Base-by-base conservation (phyloP, 2,888 invertebrate genomes). In the Molorchus minor region DNA sequence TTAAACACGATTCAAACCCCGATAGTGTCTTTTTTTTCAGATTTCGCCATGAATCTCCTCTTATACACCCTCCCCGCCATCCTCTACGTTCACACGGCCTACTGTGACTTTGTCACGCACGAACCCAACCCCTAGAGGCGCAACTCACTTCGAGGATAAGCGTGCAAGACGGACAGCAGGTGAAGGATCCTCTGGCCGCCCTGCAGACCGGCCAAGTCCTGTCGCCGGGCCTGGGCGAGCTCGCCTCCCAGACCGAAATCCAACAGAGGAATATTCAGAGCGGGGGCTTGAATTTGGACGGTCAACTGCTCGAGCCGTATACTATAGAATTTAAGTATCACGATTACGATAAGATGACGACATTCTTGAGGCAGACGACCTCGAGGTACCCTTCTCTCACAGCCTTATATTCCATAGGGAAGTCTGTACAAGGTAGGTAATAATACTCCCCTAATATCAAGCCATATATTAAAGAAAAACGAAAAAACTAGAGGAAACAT, bases 361-460 rank as follows among this genome's bases (percentile, higher is more conserved):
- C 87, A 67, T 93, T 91, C 80, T 82, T 97, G 56, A 85, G 92
- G 71, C 87, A 90, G 10, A 90, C 94, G 25, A 92, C 91, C 56
- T 87, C 91, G 12, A 85, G 86, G 44, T 93, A 91, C 81, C 94
- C 96, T 0, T 89, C 93, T 66, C 85, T 96, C 66, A 95, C 96
- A 0, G 92, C 94, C 0, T 84, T 97, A 21, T 96, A 96, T 82
- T 94, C 94, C 59, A 94, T 96, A 74, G 97, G 96, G 59, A 94
- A 94, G 80, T 94, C 94, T 21, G 93, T 94, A 2, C 91, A 94
- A 88, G 95, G 93, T 92, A 83, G 8, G 17, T 3, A 13, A 1
- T 2, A 40, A 2, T 40, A 8, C 3, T 2, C 10, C 3, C 2
- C 25, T 25, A 25, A 5, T 8, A 8, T 25, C 8, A 8, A 5